phyloP scores from a whole-genome alignment of 2,888 invertebrate species.

The Dromius quadrimaculatus region DNA sequence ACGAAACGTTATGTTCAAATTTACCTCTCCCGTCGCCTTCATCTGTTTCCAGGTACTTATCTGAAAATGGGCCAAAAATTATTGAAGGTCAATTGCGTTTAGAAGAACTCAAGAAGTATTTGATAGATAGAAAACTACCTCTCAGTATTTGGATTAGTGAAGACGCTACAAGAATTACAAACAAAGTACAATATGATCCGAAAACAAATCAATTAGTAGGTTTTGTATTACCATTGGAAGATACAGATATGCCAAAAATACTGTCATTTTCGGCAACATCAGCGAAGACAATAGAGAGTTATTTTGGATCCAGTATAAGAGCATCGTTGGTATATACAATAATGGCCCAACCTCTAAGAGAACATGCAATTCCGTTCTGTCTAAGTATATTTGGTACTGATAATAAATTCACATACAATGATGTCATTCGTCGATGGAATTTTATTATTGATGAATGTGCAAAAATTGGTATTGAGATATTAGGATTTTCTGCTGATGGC shows the following conservation, averaged over 20 bases:
- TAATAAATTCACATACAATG: slow-evolving; percentile 56
- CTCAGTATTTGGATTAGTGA: background rate
- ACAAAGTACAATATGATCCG: background rate
- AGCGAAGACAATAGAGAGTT: background rate
- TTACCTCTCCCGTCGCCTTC: background rate
- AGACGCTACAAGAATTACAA: background rate
- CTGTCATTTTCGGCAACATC: background rate
- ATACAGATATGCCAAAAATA: background rate
- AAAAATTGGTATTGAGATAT: slow-evolving; percentile 54
- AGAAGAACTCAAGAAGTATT: background rate
- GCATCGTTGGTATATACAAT: background rate
- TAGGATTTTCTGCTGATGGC: slow-evolving; percentile 57
- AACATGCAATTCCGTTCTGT: slow-evolving; percentile 55
- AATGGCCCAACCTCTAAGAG: background rate
- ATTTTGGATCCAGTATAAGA: background rate
- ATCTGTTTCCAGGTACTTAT: background rate
- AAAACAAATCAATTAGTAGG: background rate
- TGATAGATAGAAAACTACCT: background rate
- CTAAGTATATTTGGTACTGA: slow-evolving; percentile 56
- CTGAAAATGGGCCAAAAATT: background rate
- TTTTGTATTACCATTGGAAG: background rate
- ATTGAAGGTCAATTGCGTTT: background rate
- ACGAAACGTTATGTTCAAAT: background rate
- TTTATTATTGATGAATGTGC: slow-evolving; percentile 53
- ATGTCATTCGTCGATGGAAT: slow-evolving; percentile 55